A percentile compares a stretch with the other conserved stretches of the same genome.
Evolutionary conservation across 2,113 vertebrate genomes (phyloP).

Genomic region (Cinclus mexicanus): DNA sequence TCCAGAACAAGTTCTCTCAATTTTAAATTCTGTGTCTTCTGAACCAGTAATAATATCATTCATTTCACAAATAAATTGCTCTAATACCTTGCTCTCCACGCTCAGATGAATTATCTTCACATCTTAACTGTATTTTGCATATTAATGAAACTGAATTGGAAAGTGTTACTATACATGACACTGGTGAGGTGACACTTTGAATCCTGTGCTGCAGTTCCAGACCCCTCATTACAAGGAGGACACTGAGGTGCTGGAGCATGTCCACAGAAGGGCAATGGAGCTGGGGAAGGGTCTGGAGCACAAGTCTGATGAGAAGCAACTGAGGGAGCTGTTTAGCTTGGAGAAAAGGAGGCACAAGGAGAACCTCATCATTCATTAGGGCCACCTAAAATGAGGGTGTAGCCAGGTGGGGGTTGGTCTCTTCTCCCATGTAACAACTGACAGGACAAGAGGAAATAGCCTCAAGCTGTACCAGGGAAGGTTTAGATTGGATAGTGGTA

Average conservation of each 20-base stretch:
- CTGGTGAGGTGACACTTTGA: not conserved
- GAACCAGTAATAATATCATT: not conserved
- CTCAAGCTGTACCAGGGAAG: not conserved
- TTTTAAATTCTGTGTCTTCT: not conserved
- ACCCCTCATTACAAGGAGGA: not conserved
- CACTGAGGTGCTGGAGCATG: rapidly evolving
- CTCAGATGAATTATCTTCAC: not conserved
- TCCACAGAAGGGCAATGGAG: not conserved
- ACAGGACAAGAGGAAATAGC: not conserved
- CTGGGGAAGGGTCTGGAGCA: not conserved
- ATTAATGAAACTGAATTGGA: not conserved
- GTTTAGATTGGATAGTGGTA: not conserved
- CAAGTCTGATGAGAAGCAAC: not conserved
- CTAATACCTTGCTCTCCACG: not conserved
- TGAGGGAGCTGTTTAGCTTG: not conserved
- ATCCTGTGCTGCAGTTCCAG: not conserved
- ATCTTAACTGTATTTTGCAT: not conserved
- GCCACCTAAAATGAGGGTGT: not conserved
- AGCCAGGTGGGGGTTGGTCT: not conserved
- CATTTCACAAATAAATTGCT: slow-evolving; percentile 14
- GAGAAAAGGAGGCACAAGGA: not conserved
- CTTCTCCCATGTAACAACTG: not conserved
- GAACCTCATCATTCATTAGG: not conserved
- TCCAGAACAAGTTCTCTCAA: not conserved
- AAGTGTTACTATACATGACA: not conserved